These are phyloP conservation scores for Parasteatoda lunata DNA, from an alignment of 2,888 invertebrate genomes.

Conservation along the genomic window DNA sequence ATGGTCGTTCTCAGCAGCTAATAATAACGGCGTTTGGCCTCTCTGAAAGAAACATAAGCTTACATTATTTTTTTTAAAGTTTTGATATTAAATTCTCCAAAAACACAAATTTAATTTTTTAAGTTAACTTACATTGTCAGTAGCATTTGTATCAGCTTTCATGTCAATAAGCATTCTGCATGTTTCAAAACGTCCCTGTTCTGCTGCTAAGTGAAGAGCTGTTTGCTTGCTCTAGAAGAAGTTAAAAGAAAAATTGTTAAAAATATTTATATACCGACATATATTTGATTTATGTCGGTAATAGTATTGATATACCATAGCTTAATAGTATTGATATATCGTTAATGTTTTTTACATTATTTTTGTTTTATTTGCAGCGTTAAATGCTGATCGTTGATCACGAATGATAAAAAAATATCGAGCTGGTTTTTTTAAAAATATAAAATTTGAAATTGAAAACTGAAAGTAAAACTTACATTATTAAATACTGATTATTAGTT, in stretches of 20 bases:
- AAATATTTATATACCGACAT: not conserved
- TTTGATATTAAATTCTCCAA: not conserved
- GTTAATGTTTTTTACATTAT: too few species aligned
- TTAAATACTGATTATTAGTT: too few species aligned
- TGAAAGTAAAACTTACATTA: too few species aligned
- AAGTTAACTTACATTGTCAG: conserved; percentile 83
- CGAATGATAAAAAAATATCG: too few species aligned
- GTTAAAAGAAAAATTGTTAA: not conserved
- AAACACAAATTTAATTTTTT: not conserved
- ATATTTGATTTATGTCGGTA: too few species aligned
- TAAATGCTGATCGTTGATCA: too few species aligned
- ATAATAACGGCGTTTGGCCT: conserved; percentile 97
- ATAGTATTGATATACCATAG: too few species aligned
- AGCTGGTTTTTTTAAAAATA: too few species aligned
- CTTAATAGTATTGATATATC: too few species aligned
- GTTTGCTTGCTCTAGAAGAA: conserved; percentile 88
- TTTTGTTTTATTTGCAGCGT: too few species aligned
- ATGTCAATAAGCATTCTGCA: conserved; percentile 92
- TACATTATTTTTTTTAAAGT: not conserved
- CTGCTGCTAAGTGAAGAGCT: conserved; percentile 96
- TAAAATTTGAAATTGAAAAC: too few species aligned
- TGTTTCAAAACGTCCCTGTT: conserved; percentile 95
- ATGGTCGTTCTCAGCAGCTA: conserved; percentile 97
- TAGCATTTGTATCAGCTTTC: conserved; percentile 96
- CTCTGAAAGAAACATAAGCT: conserved; percentile 76